Evolutionary conservation across 1,140 invertebrate genomes (phyloP).

Genomic region (Drosophila setifemur): DNA sequence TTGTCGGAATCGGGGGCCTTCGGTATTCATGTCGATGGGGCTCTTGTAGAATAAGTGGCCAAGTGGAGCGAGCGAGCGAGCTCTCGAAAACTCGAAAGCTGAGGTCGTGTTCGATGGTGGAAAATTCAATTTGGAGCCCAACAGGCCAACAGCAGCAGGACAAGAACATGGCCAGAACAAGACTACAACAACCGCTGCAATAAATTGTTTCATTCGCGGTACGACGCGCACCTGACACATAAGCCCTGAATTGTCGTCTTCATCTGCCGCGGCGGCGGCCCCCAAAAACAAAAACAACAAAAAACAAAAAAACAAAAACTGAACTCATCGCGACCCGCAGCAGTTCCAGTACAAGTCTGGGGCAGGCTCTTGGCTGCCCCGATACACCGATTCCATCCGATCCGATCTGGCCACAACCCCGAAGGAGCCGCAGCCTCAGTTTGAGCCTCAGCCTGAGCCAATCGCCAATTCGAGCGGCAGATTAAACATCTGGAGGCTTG

Average conservation of each 20-base stretch:
- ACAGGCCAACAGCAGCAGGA: conserved; percentile 39
- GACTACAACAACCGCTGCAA: conserved; percentile 55
- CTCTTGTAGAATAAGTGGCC: too few species aligned
- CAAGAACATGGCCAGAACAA: conserved; percentile 22
- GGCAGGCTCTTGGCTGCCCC: too few species aligned
- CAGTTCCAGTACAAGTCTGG: too few species aligned
- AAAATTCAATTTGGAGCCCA: conserved; percentile 70
- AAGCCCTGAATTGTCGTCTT: conserved; percentile 74
- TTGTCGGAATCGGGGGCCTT: too few species aligned
- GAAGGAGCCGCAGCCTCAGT: too few species aligned
- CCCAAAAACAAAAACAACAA: too few species aligned
- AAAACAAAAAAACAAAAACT: too few species aligned
- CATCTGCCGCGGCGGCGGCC: conserved; percentile 41
- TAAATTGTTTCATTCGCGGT: conserved; percentile 76
- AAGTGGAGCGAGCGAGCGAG: too few species aligned
- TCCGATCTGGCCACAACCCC: conserved; percentile 35
- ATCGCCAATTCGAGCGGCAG: conserved; percentile 30
- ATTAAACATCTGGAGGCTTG: conserved; percentile 72
- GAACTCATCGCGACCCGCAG: too few species aligned
- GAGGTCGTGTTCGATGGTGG: conserved; percentile 12
- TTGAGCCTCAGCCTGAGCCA: too few species aligned
- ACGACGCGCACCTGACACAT: conserved; percentile 72
- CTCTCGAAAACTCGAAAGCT: conserved; percentile 9
- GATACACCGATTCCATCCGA: not conserved
- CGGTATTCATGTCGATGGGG: too few species aligned